Conservation (phyloP, 2,113 vertebrate species). For the Megaceryle maxima region DNA sequence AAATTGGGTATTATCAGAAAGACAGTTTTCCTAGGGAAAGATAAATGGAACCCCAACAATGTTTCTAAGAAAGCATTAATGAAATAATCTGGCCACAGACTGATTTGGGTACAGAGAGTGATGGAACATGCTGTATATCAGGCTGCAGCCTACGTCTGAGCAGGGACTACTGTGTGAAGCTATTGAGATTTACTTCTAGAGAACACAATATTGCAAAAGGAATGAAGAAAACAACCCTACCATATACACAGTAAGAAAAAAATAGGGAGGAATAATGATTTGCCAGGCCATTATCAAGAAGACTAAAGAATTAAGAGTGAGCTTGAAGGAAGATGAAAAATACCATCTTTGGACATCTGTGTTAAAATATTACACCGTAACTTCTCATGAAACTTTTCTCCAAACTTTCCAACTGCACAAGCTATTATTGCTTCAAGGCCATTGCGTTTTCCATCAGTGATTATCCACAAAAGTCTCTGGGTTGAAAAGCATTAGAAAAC, state of each 20-base stretch:
- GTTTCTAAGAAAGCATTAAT: neutral
- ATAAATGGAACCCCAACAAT: neutral
- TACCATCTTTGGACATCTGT: neutral
- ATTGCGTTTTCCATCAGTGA: neutral
- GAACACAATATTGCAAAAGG: neutral
- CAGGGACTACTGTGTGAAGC: neutral
- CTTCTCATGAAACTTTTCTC: neutral
- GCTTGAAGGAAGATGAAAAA: neutral
- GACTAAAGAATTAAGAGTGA: neutral
- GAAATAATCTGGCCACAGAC: neutral
- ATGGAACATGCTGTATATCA: neutral
- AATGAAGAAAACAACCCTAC: accelerated
- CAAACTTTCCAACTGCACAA: neutral
- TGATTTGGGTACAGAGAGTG: neutral
- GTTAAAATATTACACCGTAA: neutral
- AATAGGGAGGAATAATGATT: neutral
- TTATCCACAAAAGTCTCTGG: neutral
- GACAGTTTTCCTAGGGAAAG: neutral
- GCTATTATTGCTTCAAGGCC: neutral
- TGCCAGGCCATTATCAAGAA: neutral
- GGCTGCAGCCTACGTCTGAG: neutral
- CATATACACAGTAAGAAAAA: neutral
- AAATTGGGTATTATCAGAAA: neutral
- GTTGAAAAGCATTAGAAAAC: neutral
- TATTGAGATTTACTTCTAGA: neutral